Conservation (phyloP, 2,113 vertebrate species). For the Rhagologus leucostigma region DNA sequence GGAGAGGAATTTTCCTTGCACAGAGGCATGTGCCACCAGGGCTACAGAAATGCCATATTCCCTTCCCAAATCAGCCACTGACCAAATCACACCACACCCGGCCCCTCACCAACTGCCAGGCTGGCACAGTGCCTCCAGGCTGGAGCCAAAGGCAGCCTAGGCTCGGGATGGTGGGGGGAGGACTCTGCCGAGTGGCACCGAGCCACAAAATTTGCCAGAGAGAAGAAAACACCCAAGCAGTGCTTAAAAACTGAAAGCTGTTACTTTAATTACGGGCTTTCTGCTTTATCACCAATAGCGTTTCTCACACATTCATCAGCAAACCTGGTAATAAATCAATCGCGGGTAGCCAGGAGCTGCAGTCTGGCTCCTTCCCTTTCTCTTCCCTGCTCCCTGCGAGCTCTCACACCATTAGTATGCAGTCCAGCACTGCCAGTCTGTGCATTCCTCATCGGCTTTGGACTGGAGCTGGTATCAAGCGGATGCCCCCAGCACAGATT, state of each 20-base stretch:
- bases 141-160: not conserved
- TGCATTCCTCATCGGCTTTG: constrained; percentile 32
- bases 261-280: constrained; percentile 71
- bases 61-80: not conserved
- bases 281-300: constrained; percentile 62
- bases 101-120: not conserved
- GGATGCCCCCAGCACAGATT: constrained; percentile 30
- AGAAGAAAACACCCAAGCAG: constrained; percentile 23
- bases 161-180: not conserved
- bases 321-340: constrained; percentile 73
- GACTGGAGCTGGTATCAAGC: constrained; percentile 23
- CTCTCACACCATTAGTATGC: constrained; percentile 57
- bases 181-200: not conserved
- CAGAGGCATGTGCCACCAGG: accelerated
- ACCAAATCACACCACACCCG: not conserved
- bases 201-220: not conserved
- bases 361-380: constrained; percentile 56
- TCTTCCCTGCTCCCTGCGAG: constrained; percentile 25
- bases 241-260: constrained; percentile 70
- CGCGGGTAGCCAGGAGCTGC: constrained; percentile 66
- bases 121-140: not conserved
- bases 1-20: not conserved
- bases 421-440: constrained; percentile 12
- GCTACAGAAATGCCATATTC: not conserved
- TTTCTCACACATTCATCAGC: constrained; percentile 73